Evolutionary conservation across 2,888 invertebrate species (phyloP), one percentile per base, ranked within the genome.

Genomic region (Eupithecia centaureata): DNA sequence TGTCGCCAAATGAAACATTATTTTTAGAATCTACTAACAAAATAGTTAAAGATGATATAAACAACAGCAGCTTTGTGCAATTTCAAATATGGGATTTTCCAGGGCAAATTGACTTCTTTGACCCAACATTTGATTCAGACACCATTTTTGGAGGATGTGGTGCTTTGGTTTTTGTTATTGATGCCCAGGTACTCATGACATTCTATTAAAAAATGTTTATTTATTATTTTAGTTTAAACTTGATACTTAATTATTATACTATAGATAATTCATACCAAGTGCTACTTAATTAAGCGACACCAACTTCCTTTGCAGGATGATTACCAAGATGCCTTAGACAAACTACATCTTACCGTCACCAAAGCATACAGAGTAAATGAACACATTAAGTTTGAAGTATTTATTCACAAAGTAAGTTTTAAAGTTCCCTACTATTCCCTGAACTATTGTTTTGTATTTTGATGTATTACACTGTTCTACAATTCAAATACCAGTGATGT

Each of bases 61-160:
- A 98, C 80, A 99, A 99, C 89, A 95, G 95, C 77, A 94, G 99
- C 81, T 99, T 99, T 94, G 99, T 99, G 61, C 99, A 99, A 88
- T 99, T 99, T 93, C 98, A 99, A 95, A 99, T 99, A 76, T 99
- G 99, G 98, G 99, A 99, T 88, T 98, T 99, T 89, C 99, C 99
- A 5, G 99, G 99, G 0, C 99, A 99, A 90, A 98, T 99, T 76
- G 99, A 99, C 87, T 98, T 99, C 84, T 98, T 99, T 89, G 99
- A 99, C 94, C 96, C 98, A 35, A 96, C 97, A 12, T 99, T 99
- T 91, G 99, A 99, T 92, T 97, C 97, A 15, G 98, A 99, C 79
- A 97, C 97, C 94, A 98, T 99, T 82, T 99, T 99, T 94, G 97
- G 98, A 57, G 98, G 98, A 27, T 99, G 99, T 92, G 99, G 99